Conservation (phyloP, 1,140 invertebrate species). For the Drosophila biarmipes region DNA sequence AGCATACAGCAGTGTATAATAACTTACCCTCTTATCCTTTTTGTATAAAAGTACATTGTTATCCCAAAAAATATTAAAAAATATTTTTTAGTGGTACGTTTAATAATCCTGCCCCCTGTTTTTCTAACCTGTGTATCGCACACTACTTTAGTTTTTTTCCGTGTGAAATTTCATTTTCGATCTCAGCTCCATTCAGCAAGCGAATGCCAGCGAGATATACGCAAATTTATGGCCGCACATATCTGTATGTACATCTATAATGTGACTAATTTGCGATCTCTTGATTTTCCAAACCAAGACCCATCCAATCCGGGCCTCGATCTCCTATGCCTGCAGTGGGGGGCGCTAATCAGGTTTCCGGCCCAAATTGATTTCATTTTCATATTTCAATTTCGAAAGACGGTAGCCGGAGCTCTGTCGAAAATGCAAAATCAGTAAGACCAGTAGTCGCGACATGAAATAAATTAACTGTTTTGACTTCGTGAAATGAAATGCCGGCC, state of each 20-base stretch:
- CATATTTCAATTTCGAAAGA: conserved; percentile 81
- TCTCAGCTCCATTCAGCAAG: conserved; percentile 64
- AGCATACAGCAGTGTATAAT: too few relatives aligned
- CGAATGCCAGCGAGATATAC: conserved; percentile 52
- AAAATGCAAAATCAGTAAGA: conserved; percentile 84
- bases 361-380: conserved; percentile 81
- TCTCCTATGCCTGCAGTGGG: conserved; percentile 43
- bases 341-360: conserved; percentile 74
- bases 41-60: too few relatives aligned
- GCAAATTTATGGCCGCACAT: conserved; percentile 68
- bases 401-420: conserved; percentile 50
- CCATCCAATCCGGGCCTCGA: conserved; percentile 21
- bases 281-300: conserved; percentile 39
- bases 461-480: conserved; percentile 85
- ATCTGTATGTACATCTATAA: conserved; percentile 72
- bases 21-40: too few relatives aligned
- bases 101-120: too few relatives aligned
- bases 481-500: conserved; percentile 82
- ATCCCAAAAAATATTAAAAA: too few relatives aligned
- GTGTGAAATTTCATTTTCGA: conserved; percentile 34
- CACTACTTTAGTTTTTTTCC: not conserved
- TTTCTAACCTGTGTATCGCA: too few relatives aligned
- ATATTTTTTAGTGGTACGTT: too few relatives aligned
- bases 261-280: conserved; percentile 72
- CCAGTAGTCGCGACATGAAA: conserved; percentile 84